Percentiles rank a stretch among this genome's conserved stretches.
Conservation (phyloP, 92 coral and sea anemone genomes). For the Porites evermanni region DNA sequence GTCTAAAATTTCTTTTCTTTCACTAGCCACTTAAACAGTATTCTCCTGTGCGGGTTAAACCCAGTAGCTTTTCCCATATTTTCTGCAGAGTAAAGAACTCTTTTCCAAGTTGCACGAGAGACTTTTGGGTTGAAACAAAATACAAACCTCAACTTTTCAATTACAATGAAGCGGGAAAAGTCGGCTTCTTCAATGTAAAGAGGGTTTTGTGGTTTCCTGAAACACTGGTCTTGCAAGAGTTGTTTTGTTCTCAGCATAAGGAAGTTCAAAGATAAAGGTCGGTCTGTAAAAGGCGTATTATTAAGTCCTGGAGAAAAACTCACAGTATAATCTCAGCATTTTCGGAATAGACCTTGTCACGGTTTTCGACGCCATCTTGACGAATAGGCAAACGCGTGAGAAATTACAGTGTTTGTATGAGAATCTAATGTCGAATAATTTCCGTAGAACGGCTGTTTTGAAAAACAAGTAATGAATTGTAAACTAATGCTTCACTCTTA, state of each 20-base stretch:
- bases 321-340: no score
- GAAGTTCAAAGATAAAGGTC: background rate
- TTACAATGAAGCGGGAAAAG: slow-evolving; percentile 41
- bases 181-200: slow-evolving; percentile 32
- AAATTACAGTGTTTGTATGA: no score
- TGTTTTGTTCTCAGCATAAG: slow-evolving; percentile 18
- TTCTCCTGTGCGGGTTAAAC: background rate
- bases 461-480: background rate
- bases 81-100: slow-evolving; percentile 18
- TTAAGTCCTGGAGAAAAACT: background rate
- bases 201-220: slow-evolving; percentile 34
- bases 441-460: background rate
- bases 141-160: slow-evolving; percentile 35
- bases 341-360: no score
- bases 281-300: background rate
- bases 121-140: slow-evolving; percentile 44
- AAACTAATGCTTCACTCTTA: no score
- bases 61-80: background rate
- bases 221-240: slow-evolving; percentile 24
- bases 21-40: slow-evolving; percentile 32
- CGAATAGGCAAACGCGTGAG: no score
- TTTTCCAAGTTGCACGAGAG: slow-evolving; percentile 38
- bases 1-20: slow-evolving; percentile 24
- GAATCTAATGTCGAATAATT: no score
- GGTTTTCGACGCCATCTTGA: no score